Evolutionary conservation across 2,113 vertebrate species (phyloP).

Genomic region (Channa maculata): DNA sequence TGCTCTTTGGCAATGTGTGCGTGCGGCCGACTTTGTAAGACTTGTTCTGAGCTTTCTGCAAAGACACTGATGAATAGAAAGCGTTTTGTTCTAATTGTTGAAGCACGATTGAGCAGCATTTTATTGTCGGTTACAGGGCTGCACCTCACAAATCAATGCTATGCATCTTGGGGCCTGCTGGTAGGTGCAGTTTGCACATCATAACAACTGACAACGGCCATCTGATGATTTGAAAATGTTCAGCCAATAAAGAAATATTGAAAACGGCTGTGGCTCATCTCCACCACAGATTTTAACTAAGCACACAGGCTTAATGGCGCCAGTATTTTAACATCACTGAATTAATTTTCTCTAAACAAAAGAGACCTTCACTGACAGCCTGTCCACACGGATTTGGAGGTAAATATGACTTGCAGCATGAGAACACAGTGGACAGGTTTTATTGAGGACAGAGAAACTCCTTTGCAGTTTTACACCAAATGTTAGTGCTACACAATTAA

Average conservation of each 20-base stretch:
- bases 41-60: not conserved
- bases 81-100: too few relatives aligned
- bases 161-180: too few relatives aligned
- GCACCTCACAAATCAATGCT: too few relatives aligned
- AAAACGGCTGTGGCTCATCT: not conserved
- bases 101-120: too few relatives aligned
- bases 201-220: too few relatives aligned
- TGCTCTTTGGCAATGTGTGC: not conserved
- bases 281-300: not conserved
- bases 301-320: not conserved
- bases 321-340: conserved; percentile 1
- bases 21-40: not conserved
- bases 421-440: not conserved
- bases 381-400: not conserved
- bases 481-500: not conserved
- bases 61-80: not conserved
- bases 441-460: not conserved
- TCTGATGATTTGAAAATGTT: too few relatives aligned
- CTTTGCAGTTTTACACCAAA: not conserved
- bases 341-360: not conserved
- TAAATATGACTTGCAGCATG: not conserved
- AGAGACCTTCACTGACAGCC: not conserved
- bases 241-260: too few relatives aligned
- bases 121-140: too few relatives aligned
- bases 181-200: too few relatives aligned